These are phyloP conservation scores for Mola mola DNA, from an alignment of 2,113 vertebrate species.

Conservation along the genomic window DNA sequence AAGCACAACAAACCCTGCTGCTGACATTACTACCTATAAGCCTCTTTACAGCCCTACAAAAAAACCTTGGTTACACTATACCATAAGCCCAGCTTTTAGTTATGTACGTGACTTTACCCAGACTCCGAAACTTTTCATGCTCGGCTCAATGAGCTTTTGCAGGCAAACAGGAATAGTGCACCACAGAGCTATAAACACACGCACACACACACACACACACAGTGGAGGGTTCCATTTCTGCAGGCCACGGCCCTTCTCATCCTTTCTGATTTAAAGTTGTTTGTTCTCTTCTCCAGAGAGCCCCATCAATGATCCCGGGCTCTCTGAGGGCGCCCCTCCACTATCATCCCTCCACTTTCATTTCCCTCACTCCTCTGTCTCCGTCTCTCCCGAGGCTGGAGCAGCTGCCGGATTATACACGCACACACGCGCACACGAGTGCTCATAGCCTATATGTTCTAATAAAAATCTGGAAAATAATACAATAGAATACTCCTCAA, in stretches of 20 bases:
- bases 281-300: slow-evolving; percentile 80
- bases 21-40: slow-evolving; percentile 71
- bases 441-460: slow-evolving; percentile 18
- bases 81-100: slow-evolving; percentile 68
- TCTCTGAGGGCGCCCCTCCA: slow-evolving; percentile 69
- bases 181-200: slow-evolving; percentile 21
- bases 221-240: slow-evolving; percentile 73
- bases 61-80: slow-evolving; percentile 60
- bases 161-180: slow-evolving; percentile 31
- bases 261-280: slow-evolving; percentile 82
- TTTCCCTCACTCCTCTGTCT: slow-evolving; percentile 72
- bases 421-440: slow-evolving; percentile 1
- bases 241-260: slow-evolving; percentile 77
- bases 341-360: slow-evolving; percentile 77
- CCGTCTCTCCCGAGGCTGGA: slow-evolving; percentile 59
- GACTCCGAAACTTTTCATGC: slow-evolving; percentile 70
- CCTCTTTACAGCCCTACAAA: slow-evolving; percentile 66
- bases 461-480: slow-evolving; percentile 30
- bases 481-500: slow-evolving; percentile 8
- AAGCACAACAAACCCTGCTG: slow-evolving; percentile 57
- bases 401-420: slow-evolving; percentile 54
- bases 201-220: slow-evolving; percentile 28
- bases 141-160: slow-evolving; percentile 64
- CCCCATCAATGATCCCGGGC: slow-evolving; percentile 75
- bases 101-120: slow-evolving; percentile 69